A percentile compares a stretch with the other conserved stretches of the same genome.
phyloP scores from a whole-genome alignment of 1,140 invertebrate species.

The Psilanteris sp. region DNA sequence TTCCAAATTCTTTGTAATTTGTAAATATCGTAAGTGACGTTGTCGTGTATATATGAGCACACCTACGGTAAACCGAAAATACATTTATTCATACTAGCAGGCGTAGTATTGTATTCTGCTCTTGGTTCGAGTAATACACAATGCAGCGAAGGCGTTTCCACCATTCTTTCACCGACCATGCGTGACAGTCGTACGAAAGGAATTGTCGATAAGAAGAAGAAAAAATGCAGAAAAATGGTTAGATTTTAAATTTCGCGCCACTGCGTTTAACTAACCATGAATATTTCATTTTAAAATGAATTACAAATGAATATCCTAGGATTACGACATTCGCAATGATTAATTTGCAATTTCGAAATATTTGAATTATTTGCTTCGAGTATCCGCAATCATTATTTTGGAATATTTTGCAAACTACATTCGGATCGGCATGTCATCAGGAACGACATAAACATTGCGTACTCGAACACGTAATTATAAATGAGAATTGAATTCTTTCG shows the following conservation, averaged over 20 bases:
- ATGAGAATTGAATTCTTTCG: too few species aligned
- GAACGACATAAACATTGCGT: too few species aligned
- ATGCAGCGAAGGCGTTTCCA: conserved; percentile 71
- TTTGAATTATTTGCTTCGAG: conserved; percentile 18
- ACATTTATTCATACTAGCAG: conserved; percentile 73
- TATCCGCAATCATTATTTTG: too few species aligned
- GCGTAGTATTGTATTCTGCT: conserved; percentile 72
- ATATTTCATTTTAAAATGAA: conserved; percentile 55
- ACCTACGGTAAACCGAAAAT: conserved; percentile 69
- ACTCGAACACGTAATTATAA: too few species aligned
- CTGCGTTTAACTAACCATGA: conserved; percentile 31
- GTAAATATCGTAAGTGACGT: conserved; percentile 61
- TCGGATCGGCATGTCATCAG: too few species aligned
- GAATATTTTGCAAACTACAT: conserved; percentile 17
- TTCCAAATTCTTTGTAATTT: conserved; percentile 20
- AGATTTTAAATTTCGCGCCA: conserved; percentile 43
- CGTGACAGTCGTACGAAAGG: conserved; percentile 61
- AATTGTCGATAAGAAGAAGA: conserved; percentile 56
- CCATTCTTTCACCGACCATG: conserved; percentile 66
- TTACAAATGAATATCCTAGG: conserved; percentile 48
- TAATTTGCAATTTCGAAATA: conserved; percentile 49
- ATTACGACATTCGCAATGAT: conserved; percentile 38
- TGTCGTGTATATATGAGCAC: conserved; percentile 58
- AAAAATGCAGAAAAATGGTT: conserved; percentile 46
- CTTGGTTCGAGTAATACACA: conserved; percentile 64